Evolutionary conservation across 2,888 invertebrate species (phyloP), one percentile per base, ranked within the genome.

Genomic region (Teleogryllus oceanicus): DNA sequence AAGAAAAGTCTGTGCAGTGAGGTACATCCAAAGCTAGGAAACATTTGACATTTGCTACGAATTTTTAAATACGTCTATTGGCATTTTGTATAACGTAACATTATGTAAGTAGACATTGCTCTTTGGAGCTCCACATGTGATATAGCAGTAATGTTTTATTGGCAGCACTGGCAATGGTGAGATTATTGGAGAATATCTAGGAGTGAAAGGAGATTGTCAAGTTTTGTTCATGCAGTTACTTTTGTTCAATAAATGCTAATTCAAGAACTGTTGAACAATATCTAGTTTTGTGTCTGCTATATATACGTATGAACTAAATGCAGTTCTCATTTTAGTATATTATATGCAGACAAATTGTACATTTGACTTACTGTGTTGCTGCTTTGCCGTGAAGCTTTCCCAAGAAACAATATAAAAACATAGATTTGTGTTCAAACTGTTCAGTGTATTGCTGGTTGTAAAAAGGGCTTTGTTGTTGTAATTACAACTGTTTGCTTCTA

Each of bases 111-210:
- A 62, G 62, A 62, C 62, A 62, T n/a, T 62, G 62, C 62, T 62
- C 62, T 18, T n/a, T 62, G 37, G 62, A 62, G 62, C 62, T 62
- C 62, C 62, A 62, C n/a, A 62, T 62, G 62, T 62, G 62, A 62
- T 62, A 62, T 62, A 62, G 62, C 62, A n/a, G 62, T 62, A 62
- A 62, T 62, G 62, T 62, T 62, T 62, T 62, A 62, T 62, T 62
- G 62, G 62, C 62, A 62, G 62, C 62, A 62, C 13, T 62, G 62
- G 62, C 62, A 62, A n/a, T 62, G 13, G 37, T 37, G 37, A 37
- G 62, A 62, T 62, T 18, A 62, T 18, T 13, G n/a, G 62, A n/a
- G 16, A 13, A 62, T 62, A 62, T 18, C 62, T 62, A 18, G 62
- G 37, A 18, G 62, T 62, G 62, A 18, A 62, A 62, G 13, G n/a